Percentiles rank a stretch among this genome's conserved stretches.
Conservation (phyloP, 2,113 vertebrate species). For the Engraulis encrasicolus region DNA sequence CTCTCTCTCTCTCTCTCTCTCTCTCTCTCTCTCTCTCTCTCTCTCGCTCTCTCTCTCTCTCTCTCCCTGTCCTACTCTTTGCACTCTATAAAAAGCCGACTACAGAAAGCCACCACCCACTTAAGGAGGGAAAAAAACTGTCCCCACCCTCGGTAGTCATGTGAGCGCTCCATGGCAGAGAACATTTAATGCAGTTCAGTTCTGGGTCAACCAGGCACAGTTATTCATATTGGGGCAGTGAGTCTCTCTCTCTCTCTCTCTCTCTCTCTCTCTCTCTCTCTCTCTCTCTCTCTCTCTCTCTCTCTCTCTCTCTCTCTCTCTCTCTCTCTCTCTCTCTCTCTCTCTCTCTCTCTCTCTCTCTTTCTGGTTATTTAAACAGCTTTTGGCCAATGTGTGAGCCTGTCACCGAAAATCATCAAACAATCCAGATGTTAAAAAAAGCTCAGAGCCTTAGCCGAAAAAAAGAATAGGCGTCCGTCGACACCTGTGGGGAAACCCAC, state of each 20-base stretch:
- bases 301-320: too few relatives aligned
- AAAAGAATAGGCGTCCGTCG: too few relatives aligned
- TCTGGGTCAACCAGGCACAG: background rate
- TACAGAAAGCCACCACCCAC: background rate
- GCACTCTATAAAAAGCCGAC: background rate
- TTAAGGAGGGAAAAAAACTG: background rate
- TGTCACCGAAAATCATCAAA: slow-evolving; percentile 14
- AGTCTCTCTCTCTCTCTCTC: background rate
- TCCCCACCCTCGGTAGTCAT: background rate
- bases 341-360: too few relatives aligned
- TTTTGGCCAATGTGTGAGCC: slow-evolving; percentile 22
- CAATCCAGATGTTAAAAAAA: background rate
- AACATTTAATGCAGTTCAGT: slow-evolving; percentile 14
- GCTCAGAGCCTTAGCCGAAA: too few relatives aligned
- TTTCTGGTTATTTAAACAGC: background rate
- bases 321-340: too few relatives aligned
- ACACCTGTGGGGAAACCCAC: background rate
- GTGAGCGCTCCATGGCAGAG: background rate
- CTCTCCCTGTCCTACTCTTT: background rate
- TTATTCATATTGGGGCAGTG: background rate
- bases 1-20: slow-evolving; percentile 12
- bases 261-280: too few relatives aligned
- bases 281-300: too few relatives aligned
- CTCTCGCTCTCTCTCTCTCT: background rate
- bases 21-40: background rate